Conservation (phyloP, 2,113 vertebrate genomes). For the Eonycteris spelaea region DNA sequence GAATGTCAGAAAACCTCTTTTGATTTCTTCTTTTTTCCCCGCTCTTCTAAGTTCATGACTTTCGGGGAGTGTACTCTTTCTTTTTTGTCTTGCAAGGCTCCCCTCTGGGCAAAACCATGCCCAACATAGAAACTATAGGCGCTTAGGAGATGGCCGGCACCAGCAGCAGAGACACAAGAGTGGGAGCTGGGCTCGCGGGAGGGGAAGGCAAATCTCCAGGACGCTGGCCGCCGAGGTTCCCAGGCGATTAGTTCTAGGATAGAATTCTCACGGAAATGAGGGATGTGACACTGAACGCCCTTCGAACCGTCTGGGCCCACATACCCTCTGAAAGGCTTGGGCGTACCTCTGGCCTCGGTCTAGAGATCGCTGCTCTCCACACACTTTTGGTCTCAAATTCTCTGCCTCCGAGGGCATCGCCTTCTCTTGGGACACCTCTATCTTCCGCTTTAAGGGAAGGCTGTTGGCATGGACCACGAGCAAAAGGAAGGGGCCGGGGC, state of each 20-base stretch:
- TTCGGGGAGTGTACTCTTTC: not conserved
- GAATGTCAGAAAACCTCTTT: conserved; percentile 18
- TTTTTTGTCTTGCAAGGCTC: not conserved
- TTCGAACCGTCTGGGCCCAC: not conserved
- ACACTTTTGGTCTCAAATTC: not conserved
- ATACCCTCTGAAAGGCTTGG: not conserved
- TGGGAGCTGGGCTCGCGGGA: not conserved
- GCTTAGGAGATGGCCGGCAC: not conserved
- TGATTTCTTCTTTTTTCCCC: not conserved
- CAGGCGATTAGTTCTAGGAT: not conserved
- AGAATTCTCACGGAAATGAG: not conserved
- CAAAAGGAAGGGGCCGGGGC: not conserved
- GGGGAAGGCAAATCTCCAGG: not conserved
- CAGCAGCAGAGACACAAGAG: not conserved
- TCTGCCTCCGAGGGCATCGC: not conserved
- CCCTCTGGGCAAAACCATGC: not conserved
- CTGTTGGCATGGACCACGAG: not conserved
- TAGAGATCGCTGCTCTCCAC: not conserved
- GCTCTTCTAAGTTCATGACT: conserved; percentile 4
- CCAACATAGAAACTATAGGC: not conserved
- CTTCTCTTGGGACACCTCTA: not conserved
- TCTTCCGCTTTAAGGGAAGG: not conserved
- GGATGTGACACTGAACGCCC: not conserved
- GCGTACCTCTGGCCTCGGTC: not conserved
- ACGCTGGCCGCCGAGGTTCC: not conserved